Evolutionary conservation across 2,888 invertebrate species (phyloP).

Genomic region (Dendrolimus houi): DNA sequence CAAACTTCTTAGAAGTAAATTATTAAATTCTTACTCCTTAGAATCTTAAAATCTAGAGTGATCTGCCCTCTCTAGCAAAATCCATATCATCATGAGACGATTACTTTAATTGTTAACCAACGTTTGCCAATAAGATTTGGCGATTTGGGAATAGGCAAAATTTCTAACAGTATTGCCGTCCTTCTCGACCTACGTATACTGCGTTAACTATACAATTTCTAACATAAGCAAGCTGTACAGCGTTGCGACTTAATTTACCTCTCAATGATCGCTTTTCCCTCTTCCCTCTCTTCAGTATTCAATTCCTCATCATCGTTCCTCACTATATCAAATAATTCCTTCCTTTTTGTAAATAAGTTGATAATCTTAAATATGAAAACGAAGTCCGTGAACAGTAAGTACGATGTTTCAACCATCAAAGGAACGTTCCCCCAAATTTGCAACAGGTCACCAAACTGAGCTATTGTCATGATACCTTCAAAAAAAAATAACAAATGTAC

Average conservation of each 20-base stretch:
- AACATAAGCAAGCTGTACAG: background rate
- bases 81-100: too few species aligned
- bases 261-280: constrained; percentile 28
- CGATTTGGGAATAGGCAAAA: too few species aligned
- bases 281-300: constrained; percentile 16
- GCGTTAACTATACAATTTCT: too few species aligned
- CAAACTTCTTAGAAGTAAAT: too few species aligned
- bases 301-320: constrained; percentile 28
- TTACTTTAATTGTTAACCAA: too few species aligned
- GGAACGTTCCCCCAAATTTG: constrained; percentile 50
- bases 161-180: too few species aligned
- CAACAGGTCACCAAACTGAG: constrained; percentile 52
- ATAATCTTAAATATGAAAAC: constrained; percentile 39
- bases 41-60: too few species aligned
- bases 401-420: constrained; percentile 46
- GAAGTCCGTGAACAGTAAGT: constrained; percentile 48
- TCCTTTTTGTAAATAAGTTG: constrained; percentile 27
- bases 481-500: background rate
- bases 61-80: too few species aligned
- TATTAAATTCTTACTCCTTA: too few species aligned
- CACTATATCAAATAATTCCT: constrained; percentile 30
- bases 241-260: constrained; percentile 22
- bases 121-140: too few species aligned
- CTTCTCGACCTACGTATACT: too few species aligned
- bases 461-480: constrained; percentile 39